Evolutionary conservation across 1,140 invertebrate genomes (phyloP).

Genomic region (Lepidurus arcticus): DNA sequence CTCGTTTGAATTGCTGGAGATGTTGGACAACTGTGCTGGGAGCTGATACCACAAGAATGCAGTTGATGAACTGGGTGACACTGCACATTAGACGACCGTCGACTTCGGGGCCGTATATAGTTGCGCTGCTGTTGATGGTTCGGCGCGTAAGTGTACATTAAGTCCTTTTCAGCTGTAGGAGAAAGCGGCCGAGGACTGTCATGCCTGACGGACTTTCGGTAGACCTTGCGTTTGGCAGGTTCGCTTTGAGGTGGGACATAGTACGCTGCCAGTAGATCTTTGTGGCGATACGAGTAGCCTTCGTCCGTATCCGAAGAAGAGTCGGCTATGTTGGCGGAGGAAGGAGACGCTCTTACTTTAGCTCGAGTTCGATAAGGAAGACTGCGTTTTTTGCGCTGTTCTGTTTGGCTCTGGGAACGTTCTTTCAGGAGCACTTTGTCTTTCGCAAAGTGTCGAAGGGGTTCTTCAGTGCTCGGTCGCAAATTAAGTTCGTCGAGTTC

Average conservation of each 20-base stretch:
- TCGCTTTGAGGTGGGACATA: not conserved
- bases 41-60: not conserved
- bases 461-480: conserved; percentile 16
- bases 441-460: not conserved
- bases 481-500: conserved; percentile 31
- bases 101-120: not conserved
- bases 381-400: not conserved
- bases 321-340: not conserved
- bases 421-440: not conserved
- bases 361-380: not conserved
- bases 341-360: not conserved
- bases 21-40: not conserved
- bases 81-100: not conserved
- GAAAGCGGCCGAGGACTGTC: conserved; percentile 12
- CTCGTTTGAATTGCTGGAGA: not conserved
- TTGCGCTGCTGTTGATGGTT: not conserved
- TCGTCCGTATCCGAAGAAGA: not conserved
- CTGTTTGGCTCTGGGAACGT: not conserved
- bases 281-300: not conserved
- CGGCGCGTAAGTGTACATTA: not conserved
- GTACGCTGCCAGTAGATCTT: not conserved
- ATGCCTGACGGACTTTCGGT: not conserved
- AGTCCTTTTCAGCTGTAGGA: not conserved
- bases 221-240: conserved; percentile 1
- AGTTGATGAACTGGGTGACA: not conserved